Base-by-base conservation (phyloP, 2,113 vertebrate genomes). In the Scartelaos histophorus region DNA sequence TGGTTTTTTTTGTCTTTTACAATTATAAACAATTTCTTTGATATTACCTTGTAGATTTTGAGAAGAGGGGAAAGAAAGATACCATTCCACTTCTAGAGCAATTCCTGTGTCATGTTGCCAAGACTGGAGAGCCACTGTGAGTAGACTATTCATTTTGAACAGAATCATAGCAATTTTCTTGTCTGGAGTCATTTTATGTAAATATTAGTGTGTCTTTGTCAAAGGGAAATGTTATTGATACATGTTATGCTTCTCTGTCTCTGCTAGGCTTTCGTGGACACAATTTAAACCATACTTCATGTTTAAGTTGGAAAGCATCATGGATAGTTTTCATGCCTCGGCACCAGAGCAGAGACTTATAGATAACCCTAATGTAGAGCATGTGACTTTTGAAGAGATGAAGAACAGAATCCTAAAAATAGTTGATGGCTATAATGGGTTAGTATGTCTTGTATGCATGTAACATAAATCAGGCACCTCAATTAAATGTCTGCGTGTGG, bases 221-320 rank as follows among this genome's bases (percentile, higher is more conserved):
- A 43, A 43, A 43, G 10, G 7, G 7, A 58, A 1, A 58, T 25
- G 13, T 24, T 25, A 58, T 25, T 38, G 9, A 64, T 61, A 17
- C 5, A 16, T 64, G 25, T 10, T 38, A n/a, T 64, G 17, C 60
- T 17, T 64, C 17, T 64, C 19, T 58, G 12, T n/a, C 34, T 87
- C 35, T 76, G 90, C 22, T 79, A 99, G 98, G 93, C 95, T 99
- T 86, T 95, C 96, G 21, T 99, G 98, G 98, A 94, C 95, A 73
- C 96, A 97, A 79, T 97, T 99, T 86, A 99, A 98, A 94, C 92
- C 94, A 65, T 99, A 98, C 93, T 98, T 99, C 89, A 94, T 97
- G 92, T 98, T 96, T 89, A 99, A 97, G 90, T 92, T 98, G 92
- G 98, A 99, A 90, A 96, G 96, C 87, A 96, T 98, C 73, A 97